phyloP scores from a whole-genome alignment of 2,797 vertebrate species.

The Discoglossus pictus region DNA sequence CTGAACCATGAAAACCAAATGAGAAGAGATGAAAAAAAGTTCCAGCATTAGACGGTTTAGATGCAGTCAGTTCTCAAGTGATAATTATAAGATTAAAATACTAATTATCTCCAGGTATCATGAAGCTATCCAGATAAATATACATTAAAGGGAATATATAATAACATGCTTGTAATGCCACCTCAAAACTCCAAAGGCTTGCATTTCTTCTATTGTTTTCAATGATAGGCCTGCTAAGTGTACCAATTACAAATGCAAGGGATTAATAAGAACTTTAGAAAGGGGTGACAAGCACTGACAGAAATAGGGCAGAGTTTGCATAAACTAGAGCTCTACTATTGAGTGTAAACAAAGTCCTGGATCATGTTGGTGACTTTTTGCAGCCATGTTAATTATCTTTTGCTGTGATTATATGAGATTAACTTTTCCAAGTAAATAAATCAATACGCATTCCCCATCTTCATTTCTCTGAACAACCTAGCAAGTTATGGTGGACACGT shows the following conservation, averaged over 20 bases:
- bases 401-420: too few species aligned
- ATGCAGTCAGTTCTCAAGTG: conserved; percentile 40
- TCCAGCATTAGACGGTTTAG: conserved; percentile 43
- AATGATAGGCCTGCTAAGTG: conserved; percentile 6
- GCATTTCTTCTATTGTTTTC: conserved; percentile 14
- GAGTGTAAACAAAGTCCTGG: too few species aligned
- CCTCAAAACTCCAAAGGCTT: conserved; percentile 25
- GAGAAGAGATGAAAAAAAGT: conserved; percentile 43
- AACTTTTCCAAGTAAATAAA: too few species aligned
- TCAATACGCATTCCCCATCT: too few species aligned
- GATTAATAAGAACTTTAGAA: neutral
- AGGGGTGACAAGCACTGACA: too few species aligned
- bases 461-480: too few species aligned
- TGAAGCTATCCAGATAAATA: conserved; percentile 39
- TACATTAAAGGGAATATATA: conserved; percentile 43
- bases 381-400: too few species aligned
- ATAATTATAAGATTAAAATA: conserved; percentile 50
- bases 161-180: conserved; percentile 18
- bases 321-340: too few species aligned
- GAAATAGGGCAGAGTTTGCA: too few species aligned
- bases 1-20: conserved; percentile 49
- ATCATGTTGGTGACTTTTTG: too few species aligned
- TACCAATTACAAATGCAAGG: conserved; percentile 3
- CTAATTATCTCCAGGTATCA: conserved; percentile 49
- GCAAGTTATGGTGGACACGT: too few species aligned